These are phyloP conservation scores for Lysandra bellargus DNA, from an alignment of 2,888 invertebrate species.

Conservation along the genomic window DNA sequence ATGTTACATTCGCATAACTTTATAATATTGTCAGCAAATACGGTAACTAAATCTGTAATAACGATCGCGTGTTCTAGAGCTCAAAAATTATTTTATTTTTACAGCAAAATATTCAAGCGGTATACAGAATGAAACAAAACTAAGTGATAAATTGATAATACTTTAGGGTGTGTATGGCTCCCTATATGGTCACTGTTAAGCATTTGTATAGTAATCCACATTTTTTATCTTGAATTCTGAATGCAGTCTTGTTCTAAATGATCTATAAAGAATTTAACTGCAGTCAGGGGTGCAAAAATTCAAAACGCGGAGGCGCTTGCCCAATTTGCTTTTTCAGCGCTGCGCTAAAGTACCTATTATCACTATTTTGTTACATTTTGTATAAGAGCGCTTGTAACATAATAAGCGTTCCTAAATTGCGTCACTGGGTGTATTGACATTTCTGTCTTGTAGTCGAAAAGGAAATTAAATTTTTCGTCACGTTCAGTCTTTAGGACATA, in stretches of 20 bases:
- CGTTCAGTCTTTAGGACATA: conserved; percentile 3
- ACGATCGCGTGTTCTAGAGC: not conserved
- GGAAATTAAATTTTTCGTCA: conserved; percentile 22
- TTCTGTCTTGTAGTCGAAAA: not conserved
- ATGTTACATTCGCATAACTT: not conserved
- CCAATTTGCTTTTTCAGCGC: too few species aligned
- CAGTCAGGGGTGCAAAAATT: too few species aligned
- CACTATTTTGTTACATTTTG: too few species aligned
- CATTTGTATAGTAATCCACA: too few species aligned
- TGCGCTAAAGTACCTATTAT: too few species aligned
- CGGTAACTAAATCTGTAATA: not conserved
- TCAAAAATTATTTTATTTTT: not conserved
- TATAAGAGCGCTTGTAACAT: not conserved
- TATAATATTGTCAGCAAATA: not conserved
- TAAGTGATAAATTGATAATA: too few species aligned
- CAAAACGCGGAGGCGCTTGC: too few species aligned
- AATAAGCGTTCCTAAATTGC: conserved; percentile 5
- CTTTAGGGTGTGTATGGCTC: too few species aligned
- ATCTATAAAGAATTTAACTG: too few species aligned
- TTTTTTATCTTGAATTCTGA: too few species aligned
- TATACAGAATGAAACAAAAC: too few species aligned
- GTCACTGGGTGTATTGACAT: not conserved
- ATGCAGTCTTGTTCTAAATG: not conserved
- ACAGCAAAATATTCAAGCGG: not conserved
- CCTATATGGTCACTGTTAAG: too few species aligned